phyloP scores from a whole-genome alignment of 2,113 vertebrate genomes.

The Calypte anna region DNA sequence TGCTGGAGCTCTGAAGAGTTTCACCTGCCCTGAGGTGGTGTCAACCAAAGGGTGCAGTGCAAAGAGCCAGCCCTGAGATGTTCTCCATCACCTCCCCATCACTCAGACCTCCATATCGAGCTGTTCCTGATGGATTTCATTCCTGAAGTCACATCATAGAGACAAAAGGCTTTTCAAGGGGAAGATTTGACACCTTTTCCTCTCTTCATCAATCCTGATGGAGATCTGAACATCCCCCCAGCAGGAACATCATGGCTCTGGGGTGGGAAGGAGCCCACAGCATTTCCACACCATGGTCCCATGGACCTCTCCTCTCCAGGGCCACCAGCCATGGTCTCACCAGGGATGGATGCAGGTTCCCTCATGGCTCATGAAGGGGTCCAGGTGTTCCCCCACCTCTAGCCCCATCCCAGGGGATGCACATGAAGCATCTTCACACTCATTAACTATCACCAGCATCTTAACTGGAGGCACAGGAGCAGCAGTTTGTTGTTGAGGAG shows the following conservation, averaged over 20 bases:
- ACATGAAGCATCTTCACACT: neutral
- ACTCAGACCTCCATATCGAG: neutral
- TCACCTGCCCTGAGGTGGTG: accelerated
- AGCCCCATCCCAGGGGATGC: neutral
- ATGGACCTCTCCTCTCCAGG: accelerated
- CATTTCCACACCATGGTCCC: accelerated
- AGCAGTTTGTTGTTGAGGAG: neutral
- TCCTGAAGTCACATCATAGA: neutral
- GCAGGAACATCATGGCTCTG: accelerated
- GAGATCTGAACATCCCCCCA: neutral
- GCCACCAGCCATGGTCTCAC: neutral
- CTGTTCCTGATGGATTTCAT: neutral
- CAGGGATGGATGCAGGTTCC: neutral
- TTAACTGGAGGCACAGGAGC: neutral
- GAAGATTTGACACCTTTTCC: neutral
- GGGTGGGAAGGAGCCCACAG: neutral
- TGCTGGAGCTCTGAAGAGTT: neutral
- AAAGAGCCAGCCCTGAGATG: neutral
- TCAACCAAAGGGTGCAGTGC: neutral
- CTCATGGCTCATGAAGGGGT: neutral
- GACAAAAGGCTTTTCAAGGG: neutral
- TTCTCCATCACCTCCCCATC: neutral
- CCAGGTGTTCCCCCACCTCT: accelerated
- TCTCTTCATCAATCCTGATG: accelerated
- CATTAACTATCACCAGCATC: neutral